Base-by-base conservation (phyloP, 2,113 vertebrate species). In the Trematocara nigrifrons region DNA sequence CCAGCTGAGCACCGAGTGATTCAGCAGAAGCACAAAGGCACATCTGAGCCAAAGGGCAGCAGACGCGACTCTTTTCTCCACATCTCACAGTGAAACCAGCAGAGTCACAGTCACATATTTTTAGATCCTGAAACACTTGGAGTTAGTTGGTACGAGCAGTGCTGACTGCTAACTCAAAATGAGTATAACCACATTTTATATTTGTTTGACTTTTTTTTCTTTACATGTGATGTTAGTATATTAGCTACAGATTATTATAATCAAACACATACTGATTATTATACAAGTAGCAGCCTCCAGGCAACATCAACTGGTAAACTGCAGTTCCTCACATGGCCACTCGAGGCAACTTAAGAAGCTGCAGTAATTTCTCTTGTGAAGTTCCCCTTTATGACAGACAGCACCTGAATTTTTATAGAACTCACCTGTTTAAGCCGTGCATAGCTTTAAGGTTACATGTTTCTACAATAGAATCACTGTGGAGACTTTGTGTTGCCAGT, bases 31-130 rank as follows among this genome's bases (percentile, higher is more conserved):
- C 78, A 56, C 61, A 86, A 29, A 29, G 59, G 78, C 76, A 87
- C 83, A 87, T 88, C 69, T 90, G 85, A 84, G 89, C 76, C 87
- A 76, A 16, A n/a, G 80, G 87, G 89, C 78, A 86, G n/a, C 47
- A 35, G 38, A 80, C 61, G 80, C 38, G 42, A 54, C 51, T 74
- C 57, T 29, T 54, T 38, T 87, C 82, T 85, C 38, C 29, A 11
- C 45, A 51, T 47, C 35, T 78, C 80, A 20, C 15, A 40, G 69
- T 61, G 20, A 80, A 18, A 52, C 26, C 18, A 56, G 29, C 42
- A 76, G 40, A 26, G 42, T 79, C 87, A 88, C 35, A 59, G 20
- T 31, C 51, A 74, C 38, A 0, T 66, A 40, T 61, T 83, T 81
- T 33, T 35, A 18, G 42, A 77, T 52, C 2, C 13, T 2, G 5